A percentile compares a stretch with the other conserved stretches of the same genome.
phyloP scores from a whole-genome alignment of 2,888 invertebrate species.

The Arenicola marina region DNA sequence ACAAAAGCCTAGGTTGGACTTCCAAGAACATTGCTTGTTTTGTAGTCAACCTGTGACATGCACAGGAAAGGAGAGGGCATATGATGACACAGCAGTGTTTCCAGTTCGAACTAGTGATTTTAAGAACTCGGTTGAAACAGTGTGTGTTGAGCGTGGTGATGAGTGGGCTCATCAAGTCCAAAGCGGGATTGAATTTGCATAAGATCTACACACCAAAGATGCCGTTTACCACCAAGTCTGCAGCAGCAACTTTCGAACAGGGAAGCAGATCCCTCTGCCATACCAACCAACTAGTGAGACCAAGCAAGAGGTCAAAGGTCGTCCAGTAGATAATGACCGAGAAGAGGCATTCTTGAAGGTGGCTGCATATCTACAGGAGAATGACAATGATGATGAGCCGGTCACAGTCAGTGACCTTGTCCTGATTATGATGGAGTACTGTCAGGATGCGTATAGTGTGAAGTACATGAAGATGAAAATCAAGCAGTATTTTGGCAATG shows the following conservation, averaged over 20 bases:
- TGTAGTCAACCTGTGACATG: not conserved
- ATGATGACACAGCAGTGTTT: not conserved
- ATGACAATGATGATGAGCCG: constrained; percentile 19
- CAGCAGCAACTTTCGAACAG: constrained; percentile 10
- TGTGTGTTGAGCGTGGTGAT: not conserved
- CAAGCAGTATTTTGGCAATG: constrained; percentile 30
- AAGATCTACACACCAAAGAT: constrained; percentile 12
- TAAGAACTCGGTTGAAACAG: not conserved
- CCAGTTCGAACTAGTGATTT: not conserved
- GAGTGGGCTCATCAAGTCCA: not conserved
- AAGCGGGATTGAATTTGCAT: not conserved
- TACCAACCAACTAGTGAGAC: not conserved
- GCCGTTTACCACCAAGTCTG: constrained; percentile 12
- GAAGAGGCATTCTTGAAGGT: constrained; percentile 10
- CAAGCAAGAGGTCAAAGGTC: not conserved
- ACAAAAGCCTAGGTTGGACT: too few species aligned
- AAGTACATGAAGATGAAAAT: constrained; percentile 31
- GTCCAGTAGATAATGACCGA: not conserved
- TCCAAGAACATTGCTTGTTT: not conserved
- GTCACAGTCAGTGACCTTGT: constrained; percentile 3
- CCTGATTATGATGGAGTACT: not conserved
- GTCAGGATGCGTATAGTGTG: constrained; percentile 8
- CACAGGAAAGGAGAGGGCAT: not conserved
- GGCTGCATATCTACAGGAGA: constrained; percentile 7
- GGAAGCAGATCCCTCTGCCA: not conserved